Evolutionary conservation across 2,113 vertebrate genomes (phyloP).

Genomic region (Anguilla japonica): DNA sequence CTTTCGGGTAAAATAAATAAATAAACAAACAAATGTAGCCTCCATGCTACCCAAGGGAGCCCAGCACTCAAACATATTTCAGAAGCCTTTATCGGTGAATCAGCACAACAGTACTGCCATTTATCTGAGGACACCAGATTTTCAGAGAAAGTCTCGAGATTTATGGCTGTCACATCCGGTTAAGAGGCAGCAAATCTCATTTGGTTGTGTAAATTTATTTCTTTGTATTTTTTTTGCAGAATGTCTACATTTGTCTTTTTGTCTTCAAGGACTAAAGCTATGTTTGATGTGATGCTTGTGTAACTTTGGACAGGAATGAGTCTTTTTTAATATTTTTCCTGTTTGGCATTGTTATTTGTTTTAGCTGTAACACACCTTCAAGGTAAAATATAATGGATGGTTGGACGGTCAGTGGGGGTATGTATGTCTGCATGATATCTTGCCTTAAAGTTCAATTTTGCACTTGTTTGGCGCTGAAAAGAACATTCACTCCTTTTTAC

Average conservation of each 20-base stretch:
- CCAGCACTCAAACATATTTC: neutral
- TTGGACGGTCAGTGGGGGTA: neutral
- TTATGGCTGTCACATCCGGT: constrained; percentile 37
- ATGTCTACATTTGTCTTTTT: constrained; percentile 22
- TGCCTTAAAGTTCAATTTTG: neutral
- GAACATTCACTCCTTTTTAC: neutral
- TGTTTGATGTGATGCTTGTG: neutral
- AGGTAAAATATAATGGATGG: neutral
- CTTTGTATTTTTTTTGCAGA: constrained; percentile 31
- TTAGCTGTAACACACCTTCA: neutral
- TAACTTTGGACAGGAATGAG: neutral
- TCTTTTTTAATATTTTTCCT: neutral
- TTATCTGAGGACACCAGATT: constrained; percentile 1
- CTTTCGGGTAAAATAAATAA: neutral
- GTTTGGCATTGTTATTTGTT: neutral
- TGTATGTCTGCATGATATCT: neutral
- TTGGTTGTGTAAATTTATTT: constrained; percentile 18
- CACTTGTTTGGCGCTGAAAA: neutral
- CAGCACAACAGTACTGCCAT: constrained; percentile 20
- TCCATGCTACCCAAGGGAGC: neutral
- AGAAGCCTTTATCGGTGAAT: constrained; percentile 34
- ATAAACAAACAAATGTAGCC: neutral
- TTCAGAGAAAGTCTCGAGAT: constrained; percentile 13
- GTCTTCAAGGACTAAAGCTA: neutral
- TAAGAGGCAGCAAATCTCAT: constrained; percentile 19